Conservation (phyloP, 2,113 vertebrate species). For the Sander lucioperca region DNA sequence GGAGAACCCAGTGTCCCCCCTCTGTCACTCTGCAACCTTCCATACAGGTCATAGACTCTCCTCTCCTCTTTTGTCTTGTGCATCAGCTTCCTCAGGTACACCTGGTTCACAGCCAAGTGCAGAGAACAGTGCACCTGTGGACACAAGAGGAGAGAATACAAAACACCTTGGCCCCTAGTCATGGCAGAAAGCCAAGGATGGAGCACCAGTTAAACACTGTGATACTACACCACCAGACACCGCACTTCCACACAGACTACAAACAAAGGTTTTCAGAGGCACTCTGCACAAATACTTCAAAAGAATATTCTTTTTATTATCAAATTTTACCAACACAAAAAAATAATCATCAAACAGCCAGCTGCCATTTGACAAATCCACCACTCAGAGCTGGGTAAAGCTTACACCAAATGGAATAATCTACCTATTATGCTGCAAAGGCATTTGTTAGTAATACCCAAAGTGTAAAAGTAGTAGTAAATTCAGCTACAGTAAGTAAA, state of each 20-base stretch:
- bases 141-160: slow-evolving; percentile 74
- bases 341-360: slow-evolving; percentile 38
- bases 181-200: slow-evolving; percentile 45
- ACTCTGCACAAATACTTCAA: slow-evolving; percentile 40
- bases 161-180: slow-evolving; percentile 46
- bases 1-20: slow-evolving; percentile 72
- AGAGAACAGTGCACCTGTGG: slow-evolving; percentile 83
- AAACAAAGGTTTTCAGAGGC: slow-evolving; percentile 34
- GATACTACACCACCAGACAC: neutral
- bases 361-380: slow-evolving; percentile 56
- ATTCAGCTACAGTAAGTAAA: slow-evolving; percentile 51
- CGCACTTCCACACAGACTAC: slow-evolving; percentile 6
- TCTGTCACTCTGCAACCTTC: slow-evolving; percentile 67
- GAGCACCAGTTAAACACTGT: slow-evolving; percentile 11
- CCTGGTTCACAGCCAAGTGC: slow-evolving; percentile 79
- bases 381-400: slow-evolving; percentile 54
- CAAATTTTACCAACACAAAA: slow-evolving; percentile 51
- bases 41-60: slow-evolving; percentile 62
- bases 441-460: slow-evolving; percentile 58
- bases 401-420: slow-evolving; percentile 50
- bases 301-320: slow-evolving; percentile 68
- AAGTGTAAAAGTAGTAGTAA: slow-evolving; percentile 55
- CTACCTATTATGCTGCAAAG: slow-evolving; percentile 49
- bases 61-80: slow-evolving; percentile 56
- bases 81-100: slow-evolving; percentile 71